Evolutionary conservation across 2,797 vertebrate genomes (phyloP).

Genomic region (Champsocephalus esox): DNA sequence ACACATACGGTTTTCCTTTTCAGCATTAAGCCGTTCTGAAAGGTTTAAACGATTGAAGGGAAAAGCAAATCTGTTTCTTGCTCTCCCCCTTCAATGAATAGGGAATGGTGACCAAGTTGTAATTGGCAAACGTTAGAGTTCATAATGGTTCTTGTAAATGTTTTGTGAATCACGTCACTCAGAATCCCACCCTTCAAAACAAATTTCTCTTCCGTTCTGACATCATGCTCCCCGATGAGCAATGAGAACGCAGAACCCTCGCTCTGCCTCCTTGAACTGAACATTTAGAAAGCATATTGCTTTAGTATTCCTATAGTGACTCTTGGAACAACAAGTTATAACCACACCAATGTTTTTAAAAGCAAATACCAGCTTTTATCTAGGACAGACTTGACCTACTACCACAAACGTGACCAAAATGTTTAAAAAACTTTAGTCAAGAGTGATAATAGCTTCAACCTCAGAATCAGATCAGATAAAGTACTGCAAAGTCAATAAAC

Average conservation of each 20-base stretch:
- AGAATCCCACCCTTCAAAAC: slow-evolving; percentile 84
- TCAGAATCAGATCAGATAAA: neutral
- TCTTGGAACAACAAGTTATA: neutral
- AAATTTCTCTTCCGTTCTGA: slow-evolving; percentile 72
- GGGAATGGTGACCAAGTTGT: slow-evolving; percentile 56
- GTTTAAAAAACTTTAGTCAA: neutral
- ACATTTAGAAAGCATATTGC: slow-evolving; percentile 16
- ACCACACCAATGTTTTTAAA: neutral
- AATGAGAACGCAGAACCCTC: slow-evolving; percentile 40
- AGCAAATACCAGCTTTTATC: neutral
- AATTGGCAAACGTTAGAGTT: slow-evolving; percentile 59
- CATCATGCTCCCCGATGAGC: slow-evolving; percentile 74
- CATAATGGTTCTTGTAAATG: slow-evolving; percentile 81
- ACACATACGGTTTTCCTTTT: neutral
- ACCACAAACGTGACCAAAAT: neutral
- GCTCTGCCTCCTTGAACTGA: slow-evolving; percentile 32
- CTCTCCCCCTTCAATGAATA: slow-evolving; percentile 26
- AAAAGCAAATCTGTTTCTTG: slow-evolving; percentile 23
- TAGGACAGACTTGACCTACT: neutral
- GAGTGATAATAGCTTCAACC: slow-evolving; percentile 2
- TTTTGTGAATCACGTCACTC: slow-evolving; percentile 79
- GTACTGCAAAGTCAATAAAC: neutral
- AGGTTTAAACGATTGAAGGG: slow-evolving; percentile 34
- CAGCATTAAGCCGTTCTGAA: slow-evolving; percentile 2
- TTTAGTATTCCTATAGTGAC: slow-evolving; percentile 4